Conservation (phyloP, 2,113 vertebrate genomes). For the Octodon degus region DNA sequence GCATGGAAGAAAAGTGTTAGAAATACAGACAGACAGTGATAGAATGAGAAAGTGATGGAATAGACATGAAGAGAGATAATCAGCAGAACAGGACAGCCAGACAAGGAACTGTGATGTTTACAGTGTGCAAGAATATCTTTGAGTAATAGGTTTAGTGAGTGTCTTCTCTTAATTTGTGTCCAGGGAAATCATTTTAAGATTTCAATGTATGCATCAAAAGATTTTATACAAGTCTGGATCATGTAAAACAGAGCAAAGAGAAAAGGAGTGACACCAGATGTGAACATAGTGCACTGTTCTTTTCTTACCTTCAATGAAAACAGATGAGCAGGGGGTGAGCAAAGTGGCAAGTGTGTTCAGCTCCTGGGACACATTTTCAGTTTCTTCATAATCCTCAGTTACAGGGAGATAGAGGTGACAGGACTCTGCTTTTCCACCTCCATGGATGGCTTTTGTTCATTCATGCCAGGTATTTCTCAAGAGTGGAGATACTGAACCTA, state of each 20-base stretch:
- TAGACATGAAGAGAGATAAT: rapidly evolving
- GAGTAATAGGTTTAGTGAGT: background rate
- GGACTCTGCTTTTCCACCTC: background rate
- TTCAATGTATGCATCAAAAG: background rate
- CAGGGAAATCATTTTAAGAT: background rate
- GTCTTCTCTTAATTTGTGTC: rapidly evolving
- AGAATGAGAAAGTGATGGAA: background rate
- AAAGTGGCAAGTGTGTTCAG: background rate
- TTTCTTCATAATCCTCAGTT: background rate
- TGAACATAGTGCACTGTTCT: background rate
- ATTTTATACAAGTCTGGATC: background rate
- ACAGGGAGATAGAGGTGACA: background rate
- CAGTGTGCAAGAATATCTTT: background rate
- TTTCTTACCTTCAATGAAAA: background rate
- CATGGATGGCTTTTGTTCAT: background rate
- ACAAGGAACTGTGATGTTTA: background rate
- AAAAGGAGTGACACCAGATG: background rate
- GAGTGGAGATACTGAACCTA: background rate
- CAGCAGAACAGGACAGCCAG: too few species aligned
- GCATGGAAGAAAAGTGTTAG: too few species aligned
- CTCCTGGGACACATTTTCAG: background rate
- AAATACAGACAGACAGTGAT: background rate
- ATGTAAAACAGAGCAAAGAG: background rate
- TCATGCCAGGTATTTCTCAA: background rate
- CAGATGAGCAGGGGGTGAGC: background rate